Conservation (phyloP, 2,797 vertebrate genomes). For the Allobates femoralis region DNA sequence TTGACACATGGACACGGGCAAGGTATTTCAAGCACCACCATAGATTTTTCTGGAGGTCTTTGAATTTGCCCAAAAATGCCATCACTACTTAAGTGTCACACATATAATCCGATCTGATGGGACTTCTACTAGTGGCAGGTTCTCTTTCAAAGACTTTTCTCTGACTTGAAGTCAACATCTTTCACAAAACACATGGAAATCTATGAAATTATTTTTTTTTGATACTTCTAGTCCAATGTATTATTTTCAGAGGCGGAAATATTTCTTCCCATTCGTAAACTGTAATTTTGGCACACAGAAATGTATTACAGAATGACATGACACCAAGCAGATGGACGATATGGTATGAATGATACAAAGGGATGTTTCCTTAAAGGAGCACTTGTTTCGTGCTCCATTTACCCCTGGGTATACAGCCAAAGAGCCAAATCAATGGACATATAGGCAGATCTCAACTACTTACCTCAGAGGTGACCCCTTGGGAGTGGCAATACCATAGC, state of each 20-base stretch:
- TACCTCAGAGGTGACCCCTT: slow-evolving; percentile 97
- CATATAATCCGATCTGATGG: not conserved
- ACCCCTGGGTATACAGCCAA: slow-evolving; percentile 51
- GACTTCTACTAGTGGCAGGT: not conserved
- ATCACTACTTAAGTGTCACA: not conserved
- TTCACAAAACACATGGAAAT: not conserved
- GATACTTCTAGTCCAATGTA: not conserved
- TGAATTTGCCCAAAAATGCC: not conserved
- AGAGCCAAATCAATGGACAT: slow-evolving; percentile 46
- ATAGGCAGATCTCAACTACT: slow-evolving; percentile 72
- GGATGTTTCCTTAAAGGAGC: slow-evolving; percentile 32
- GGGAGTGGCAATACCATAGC: slow-evolving; percentile 97
- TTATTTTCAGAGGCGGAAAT: not conserved
- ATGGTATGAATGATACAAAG: slow-evolving; percentile 31
- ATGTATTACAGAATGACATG: slow-evolving; percentile 18
- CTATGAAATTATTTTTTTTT: not conserved
- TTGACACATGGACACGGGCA: no score
- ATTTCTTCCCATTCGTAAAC: not conserved
- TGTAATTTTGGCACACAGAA: not conserved
- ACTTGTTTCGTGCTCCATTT: slow-evolving; percentile 16
- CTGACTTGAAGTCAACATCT: not conserved
- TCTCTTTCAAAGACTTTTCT: not conserved
- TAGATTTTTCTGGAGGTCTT: not conserved
- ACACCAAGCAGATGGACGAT: slow-evolving; percentile 46
- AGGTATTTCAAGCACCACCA: no score